Evolutionary conservation across 2,113 vertebrate species (phyloP).

Genomic region (Pelecanoides urinatrix): DNA sequence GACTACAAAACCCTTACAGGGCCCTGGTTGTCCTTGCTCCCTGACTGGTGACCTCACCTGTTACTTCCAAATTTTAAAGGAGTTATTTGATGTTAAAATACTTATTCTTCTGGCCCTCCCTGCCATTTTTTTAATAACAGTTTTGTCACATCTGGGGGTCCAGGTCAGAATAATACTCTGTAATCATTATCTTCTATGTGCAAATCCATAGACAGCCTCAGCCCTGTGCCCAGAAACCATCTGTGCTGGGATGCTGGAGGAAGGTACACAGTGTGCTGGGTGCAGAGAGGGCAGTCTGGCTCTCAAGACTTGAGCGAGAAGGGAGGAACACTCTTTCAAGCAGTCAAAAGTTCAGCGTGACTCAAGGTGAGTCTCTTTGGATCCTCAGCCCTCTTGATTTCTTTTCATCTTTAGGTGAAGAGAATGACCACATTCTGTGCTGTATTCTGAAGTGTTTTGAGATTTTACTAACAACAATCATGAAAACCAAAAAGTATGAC

Average conservation of each 20-base stretch:
- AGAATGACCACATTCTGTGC: not conserved
- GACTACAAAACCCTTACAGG: not conserved
- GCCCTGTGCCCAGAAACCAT: not conserved
- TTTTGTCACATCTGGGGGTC: not conserved
- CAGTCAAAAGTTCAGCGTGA: not conserved
- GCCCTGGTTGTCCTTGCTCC: not conserved
- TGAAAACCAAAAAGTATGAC: not conserved
- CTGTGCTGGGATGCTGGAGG: not conserved
- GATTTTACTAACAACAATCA: not conserved
- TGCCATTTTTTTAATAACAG: not conserved
- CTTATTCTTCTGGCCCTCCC: not conserved
- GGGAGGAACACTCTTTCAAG: not conserved
- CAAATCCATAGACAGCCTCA: not conserved
- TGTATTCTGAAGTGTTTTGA: not conserved
- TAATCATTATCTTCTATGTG: fast-evolving
- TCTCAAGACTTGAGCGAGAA: not conserved
- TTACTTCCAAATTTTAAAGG: not conserved
- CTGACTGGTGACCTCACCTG: not conserved
- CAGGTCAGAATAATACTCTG: not conserved
- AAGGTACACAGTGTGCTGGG: fast-evolving
- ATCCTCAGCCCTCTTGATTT: not conserved
- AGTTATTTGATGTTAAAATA: not conserved
- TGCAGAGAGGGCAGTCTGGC: not conserved
- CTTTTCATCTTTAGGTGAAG: not conserved
- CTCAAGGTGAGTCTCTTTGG: not conserved